Evolutionary conservation across 2,888 invertebrate species (phyloP).

Genomic region (Rhingia campestris): DNA sequence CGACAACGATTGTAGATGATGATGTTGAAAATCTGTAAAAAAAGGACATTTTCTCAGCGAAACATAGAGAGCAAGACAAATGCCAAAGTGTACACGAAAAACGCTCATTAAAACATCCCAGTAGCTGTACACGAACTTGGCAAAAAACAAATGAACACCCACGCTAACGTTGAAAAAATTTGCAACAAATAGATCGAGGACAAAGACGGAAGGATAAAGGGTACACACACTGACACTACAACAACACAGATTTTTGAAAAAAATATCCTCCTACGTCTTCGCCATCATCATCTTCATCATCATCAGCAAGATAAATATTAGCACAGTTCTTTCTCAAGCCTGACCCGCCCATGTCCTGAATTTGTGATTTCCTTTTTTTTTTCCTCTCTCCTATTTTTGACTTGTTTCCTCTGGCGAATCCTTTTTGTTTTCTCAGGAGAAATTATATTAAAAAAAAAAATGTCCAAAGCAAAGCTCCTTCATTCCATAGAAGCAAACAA

Average conservation of each 20-base stretch:
- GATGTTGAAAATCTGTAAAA: slow-evolving; percentile 38
- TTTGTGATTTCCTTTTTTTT: slow-evolving; percentile 16
- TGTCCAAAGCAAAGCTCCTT: slow-evolving; percentile 27
- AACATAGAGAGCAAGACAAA: slow-evolving; percentile 45
- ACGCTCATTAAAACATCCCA: slow-evolving; percentile 65
- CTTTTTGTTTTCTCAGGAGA: slow-evolving; percentile 30
- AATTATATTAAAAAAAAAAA: slow-evolving; percentile 54
- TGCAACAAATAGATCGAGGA: slow-evolving; percentile 53
- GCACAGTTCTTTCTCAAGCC: slow-evolving; percentile 49
- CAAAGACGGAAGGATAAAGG: slow-evolving; percentile 11
- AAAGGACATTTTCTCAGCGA: slow-evolving; percentile 25
- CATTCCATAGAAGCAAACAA: background rate
- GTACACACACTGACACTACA: slow-evolving; percentile 24
- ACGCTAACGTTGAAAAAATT: slow-evolving; percentile 31
- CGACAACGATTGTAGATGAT: slow-evolving; percentile 21
- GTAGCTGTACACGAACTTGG: slow-evolving; percentile 49
- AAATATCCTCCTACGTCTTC: slow-evolving; percentile 23
- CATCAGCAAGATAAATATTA: slow-evolving; percentile 67
- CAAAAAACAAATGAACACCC: background rate
- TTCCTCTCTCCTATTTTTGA: background rate
- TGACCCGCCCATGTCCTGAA: slow-evolving; percentile 43
- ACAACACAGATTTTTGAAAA: slow-evolving; percentile 1
- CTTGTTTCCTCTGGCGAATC: slow-evolving; percentile 26
- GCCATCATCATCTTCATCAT: slow-evolving; percentile 55
- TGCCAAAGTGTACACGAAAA: slow-evolving; percentile 62